Conservation (phyloP, 2,888 invertebrate genomes). For the Serrognathus titanus region DNA sequence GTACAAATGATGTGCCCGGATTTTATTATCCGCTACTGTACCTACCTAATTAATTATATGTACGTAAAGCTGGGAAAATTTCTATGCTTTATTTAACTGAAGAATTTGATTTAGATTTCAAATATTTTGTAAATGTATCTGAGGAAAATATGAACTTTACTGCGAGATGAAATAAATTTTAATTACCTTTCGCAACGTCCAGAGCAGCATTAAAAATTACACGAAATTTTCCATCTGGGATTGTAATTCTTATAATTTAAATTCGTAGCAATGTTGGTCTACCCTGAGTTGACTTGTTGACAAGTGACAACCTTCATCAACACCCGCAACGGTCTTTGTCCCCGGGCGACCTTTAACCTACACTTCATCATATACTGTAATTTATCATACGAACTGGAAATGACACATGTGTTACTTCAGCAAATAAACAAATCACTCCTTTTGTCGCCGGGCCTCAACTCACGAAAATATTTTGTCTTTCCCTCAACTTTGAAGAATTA, state of each 20-base stretch:
- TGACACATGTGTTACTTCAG: constrained; percentile 14
- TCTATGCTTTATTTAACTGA: too few species aligned
- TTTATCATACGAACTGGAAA: constrained; percentile 16
- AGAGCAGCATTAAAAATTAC: constrained; percentile 8
- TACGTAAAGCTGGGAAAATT: neutral
- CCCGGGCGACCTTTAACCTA: constrained; percentile 30
- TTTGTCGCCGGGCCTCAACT: too few species aligned
- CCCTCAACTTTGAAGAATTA: too few species aligned
- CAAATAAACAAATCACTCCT: constrained; percentile 15
- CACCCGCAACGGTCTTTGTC: constrained; percentile 32
- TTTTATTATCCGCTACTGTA: too few species aligned
- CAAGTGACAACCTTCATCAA: constrained; percentile 39
- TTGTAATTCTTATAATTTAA: neutral
- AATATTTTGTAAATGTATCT: too few species aligned
- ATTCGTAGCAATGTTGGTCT: neutral
- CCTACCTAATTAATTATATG: neutral
- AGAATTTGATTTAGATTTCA: too few species aligned
- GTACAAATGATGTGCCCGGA: too few species aligned
- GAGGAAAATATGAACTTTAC: too few species aligned
- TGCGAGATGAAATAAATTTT: too few species aligned
- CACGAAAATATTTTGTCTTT: too few species aligned
- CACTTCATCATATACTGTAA: constrained; percentile 31
- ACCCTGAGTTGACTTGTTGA: constrained; percentile 27
- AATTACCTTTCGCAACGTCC: too few species aligned
- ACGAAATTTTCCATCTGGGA: neutral